These are phyloP conservation scores for Aspidapion aeneum DNA, from an alignment of 2,888 invertebrate species.

Conservation along the genomic window DNA sequence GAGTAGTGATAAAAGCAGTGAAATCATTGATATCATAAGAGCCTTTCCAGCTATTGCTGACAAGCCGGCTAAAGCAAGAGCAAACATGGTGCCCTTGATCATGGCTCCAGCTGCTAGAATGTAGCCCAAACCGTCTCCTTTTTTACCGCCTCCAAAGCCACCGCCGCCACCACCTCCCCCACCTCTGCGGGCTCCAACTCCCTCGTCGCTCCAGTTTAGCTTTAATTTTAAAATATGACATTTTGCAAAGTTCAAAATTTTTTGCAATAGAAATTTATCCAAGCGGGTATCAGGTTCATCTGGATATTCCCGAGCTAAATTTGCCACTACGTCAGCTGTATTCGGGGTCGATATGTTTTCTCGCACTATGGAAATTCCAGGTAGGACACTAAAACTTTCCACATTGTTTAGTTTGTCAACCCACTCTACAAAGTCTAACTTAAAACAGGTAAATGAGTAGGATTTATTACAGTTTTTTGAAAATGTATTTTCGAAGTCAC, in stretches of 20 bases:
- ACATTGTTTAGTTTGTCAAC: constrained; percentile 67
- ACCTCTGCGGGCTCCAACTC: constrained; percentile 19
- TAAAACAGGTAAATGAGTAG: constrained; percentile 69
- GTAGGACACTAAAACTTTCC: constrained; percentile 61
- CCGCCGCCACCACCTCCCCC: constrained; percentile 14
- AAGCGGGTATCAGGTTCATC: constrained; percentile 68
- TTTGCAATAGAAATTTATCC: constrained; percentile 67
- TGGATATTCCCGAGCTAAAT: constrained; percentile 67
- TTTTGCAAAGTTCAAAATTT: constrained; percentile 64
- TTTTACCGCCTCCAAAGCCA: constrained; percentile 13
- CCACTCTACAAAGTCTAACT: constrained; percentile 68
- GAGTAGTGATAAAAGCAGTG: constrained; percentile 69
- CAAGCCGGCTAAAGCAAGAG: constrained; percentile 65
- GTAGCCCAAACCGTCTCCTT: constrained; percentile 42
- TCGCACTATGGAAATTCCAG: constrained; percentile 68
- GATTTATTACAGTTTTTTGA: constrained; percentile 52
- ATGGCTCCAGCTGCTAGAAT: constrained; percentile 50
- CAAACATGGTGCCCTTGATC: constrained; percentile 66
- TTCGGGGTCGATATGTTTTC: constrained; percentile 52
- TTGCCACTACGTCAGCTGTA: constrained; percentile 63
- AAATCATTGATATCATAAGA: constrained; percentile 67
- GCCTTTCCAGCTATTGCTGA: constrained; percentile 77
- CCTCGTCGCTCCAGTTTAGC: constrained; percentile 46
- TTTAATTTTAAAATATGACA: constrained; percentile 68
- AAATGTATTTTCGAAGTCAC: constrained; percentile 32